Conservation (phyloP, 1,140 invertebrate species). For the Trachymyrmex cornetzi region DNA sequence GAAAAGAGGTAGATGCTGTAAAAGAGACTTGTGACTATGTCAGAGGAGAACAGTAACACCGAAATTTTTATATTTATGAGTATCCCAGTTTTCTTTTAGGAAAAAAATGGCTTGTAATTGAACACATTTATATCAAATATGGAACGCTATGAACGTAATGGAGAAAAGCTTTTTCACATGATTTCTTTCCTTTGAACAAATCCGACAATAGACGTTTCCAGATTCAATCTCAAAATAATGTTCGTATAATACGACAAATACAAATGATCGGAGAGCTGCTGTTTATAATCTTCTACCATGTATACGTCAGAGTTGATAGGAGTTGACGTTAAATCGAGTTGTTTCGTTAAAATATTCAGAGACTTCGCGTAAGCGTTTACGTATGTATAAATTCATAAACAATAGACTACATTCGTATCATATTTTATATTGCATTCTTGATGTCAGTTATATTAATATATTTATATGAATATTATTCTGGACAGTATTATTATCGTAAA, state of each 20-base stretch:
- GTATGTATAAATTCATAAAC: background rate
- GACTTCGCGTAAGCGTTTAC: background rate
- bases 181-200: background rate
- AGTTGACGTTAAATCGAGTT: slow-evolving; percentile 12
- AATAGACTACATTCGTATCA: background rate
- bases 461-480: background rate
- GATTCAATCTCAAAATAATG: slow-evolving; percentile 41
- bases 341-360: slow-evolving; percentile 32
- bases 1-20: background rate
- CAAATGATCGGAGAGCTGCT: background rate
- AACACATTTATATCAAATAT: background rate
- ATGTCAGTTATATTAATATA: background rate
- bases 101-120: background rate
- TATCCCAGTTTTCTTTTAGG: background rate
- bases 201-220: slow-evolving; percentile 12
- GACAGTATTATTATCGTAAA: too few relatives aligned
- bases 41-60: background rate
- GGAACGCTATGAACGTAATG: background rate
- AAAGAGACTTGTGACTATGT: background rate
- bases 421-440: slow-evolving; percentile 4
- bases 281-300: slow-evolving; percentile 21
- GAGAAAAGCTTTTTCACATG: background rate
- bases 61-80: slow-evolving; percentile 70
- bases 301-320: background rate
- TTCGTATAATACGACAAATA: slow-evolving; percentile 16